phyloP scores from a whole-genome alignment of 2,113 vertebrate genomes.

The Cercopithecus mona region DNA sequence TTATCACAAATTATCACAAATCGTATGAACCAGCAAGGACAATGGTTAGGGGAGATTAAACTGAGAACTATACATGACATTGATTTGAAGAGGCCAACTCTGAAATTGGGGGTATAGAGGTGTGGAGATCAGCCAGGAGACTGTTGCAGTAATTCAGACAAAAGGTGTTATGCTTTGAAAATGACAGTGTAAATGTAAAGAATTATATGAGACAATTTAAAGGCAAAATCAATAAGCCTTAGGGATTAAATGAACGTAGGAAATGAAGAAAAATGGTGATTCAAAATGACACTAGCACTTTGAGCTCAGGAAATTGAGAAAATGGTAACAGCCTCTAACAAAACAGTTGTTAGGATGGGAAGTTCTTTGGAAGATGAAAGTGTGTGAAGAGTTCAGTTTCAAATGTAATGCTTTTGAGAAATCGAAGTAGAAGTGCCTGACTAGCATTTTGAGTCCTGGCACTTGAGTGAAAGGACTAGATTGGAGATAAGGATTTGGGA shows the following conservation, averaged over 20 bases:
- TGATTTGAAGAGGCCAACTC: not conserved
- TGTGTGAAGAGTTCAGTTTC: not conserved
- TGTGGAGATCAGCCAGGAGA: not conserved
- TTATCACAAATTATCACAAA: not conserved
- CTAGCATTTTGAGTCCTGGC: not conserved
- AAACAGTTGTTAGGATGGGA: not conserved
- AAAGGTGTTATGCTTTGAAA: not conserved
- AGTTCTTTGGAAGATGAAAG: not conserved
- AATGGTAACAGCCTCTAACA: not conserved
- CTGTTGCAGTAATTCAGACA: not conserved
- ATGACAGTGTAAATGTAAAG: not conserved
- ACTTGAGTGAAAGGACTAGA: not conserved
- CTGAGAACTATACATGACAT: not conserved
- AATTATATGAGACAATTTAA: not conserved
- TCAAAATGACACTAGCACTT: not conserved
- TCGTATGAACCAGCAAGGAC: not conserved
- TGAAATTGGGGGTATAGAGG: not conserved
- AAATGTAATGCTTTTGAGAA: not conserved
- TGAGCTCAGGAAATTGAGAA: not conserved
- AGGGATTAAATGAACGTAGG: not conserved
- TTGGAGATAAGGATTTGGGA: not conserved
- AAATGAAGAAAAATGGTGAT: slow-evolving; percentile 3
- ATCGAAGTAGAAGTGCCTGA: not conserved
- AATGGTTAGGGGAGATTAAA: not conserved
- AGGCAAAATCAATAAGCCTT: not conserved